Evolutionary conservation across 2,888 invertebrate genomes (phyloP), one percentile per base, ranked within the genome.

Genomic region (Leuctra nigra): DNA sequence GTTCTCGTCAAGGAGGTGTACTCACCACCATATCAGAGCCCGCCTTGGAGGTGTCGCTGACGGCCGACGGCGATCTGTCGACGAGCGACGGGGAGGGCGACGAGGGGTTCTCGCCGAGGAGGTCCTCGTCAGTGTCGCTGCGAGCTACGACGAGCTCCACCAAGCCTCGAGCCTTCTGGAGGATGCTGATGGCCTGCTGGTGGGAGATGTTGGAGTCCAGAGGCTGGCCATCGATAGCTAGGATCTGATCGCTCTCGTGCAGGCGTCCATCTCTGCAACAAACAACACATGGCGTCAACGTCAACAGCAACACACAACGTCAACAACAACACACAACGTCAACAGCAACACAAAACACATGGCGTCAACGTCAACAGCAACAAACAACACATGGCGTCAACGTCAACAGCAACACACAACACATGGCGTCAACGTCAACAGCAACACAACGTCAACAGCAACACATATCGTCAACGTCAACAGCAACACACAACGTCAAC

Each of bases 221-320:
- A 66, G 82, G 81, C 69, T 86, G 86, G 66, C 86, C 86, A 76
- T 91, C 90, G 67, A 91, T 84, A 62, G 91, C 86, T 67, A 91
- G 73, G 69, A 91, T 86, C 69, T 90, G 87, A 75, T 91, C 91
- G 68, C 87, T 87, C 67, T 87, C 87, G 66, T 82, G 80, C 62
- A 86, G 75, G 59, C 80, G 75, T 63, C 82, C 83, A 76, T 83
- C 82, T 72, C 83, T 83, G 74, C 6, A 69, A 44, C 44, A 44
- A 29, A n/a, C n/a, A n/a, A n/a, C n/a, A n/a, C n/a, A n/a, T n/a
- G n/a, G n/a, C n/a, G n/a, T n/a, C n/a, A n/a, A n/a, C n/a, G n/a
- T n/a, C n/a, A n/a, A n/a, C n/a, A n/a, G n/a, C n/a, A n/a, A n/a
- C n/a, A n/a, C n/a, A n/a, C n/a, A n/a, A n/a, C n/a, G n/a, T n/a